phyloP scores from a whole-genome alignment of 2,113 vertebrate species.

The Ceyx melanurus region DNA sequence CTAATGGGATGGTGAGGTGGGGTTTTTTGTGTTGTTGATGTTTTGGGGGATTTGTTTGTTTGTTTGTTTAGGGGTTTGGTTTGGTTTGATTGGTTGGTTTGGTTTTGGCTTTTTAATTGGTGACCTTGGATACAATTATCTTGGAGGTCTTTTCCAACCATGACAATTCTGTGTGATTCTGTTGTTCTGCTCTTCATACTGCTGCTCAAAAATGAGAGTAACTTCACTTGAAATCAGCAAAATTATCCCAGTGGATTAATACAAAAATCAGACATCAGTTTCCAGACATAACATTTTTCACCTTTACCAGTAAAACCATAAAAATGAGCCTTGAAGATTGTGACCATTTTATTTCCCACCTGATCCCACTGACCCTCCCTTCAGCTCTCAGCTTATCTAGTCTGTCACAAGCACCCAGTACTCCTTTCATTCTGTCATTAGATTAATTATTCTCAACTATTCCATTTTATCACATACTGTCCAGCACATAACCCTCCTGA shows the following conservation, averaged over 20 bases:
- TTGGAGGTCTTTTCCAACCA: no score
- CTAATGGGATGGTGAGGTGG: no score
- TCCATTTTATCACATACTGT: neutral
- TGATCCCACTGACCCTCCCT: neutral
- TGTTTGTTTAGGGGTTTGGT: no score
- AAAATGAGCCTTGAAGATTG: neutral
- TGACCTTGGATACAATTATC: no score
- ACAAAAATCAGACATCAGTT: neutral
- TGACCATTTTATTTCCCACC: neutral
- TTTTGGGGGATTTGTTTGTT: no score
- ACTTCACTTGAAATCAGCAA: neutral
- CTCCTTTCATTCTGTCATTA: neutral
- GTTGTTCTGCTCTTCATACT: neutral
- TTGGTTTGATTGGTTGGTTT: no score
- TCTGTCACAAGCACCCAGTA: neutral
- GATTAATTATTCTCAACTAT: neutral
- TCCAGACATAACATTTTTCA: neutral
- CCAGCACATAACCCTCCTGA: neutral
- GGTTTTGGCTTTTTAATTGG: no score
- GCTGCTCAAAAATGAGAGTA: neutral
- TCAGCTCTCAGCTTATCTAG: neutral
- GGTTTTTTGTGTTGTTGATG: no score
- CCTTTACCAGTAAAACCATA: neutral
- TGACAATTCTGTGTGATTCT: no score
- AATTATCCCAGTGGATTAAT: neutral